Conservation (phyloP, 2,888 invertebrate genomes). For the Spodoptera exigua region DNA sequence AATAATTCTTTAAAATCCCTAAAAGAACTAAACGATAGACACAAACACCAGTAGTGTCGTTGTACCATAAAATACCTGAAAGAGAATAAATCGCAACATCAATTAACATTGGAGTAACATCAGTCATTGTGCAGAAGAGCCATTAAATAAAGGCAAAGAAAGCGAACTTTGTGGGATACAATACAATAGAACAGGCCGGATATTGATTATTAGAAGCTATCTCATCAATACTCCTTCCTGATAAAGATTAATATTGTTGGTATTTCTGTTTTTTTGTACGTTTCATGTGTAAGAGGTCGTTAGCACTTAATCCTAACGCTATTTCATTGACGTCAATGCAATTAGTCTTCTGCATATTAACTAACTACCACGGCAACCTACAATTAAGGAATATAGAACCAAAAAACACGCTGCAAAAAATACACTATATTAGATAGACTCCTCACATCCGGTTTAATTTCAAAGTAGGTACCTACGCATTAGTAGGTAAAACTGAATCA, state of each 20-base stretch:
- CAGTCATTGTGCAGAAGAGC: slow-evolving; percentile 39
- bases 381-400: slow-evolving; percentile 34
- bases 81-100: slow-evolving; percentile 30
- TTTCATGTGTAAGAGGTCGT: slow-evolving; percentile 14
- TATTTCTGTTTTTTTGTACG: not conserved
- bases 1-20: no score
- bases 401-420: slow-evolving; percentile 44
- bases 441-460: slow-evolving; percentile 36
- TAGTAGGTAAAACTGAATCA: slow-evolving; percentile 28
- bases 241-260: slow-evolving; percentile 6
- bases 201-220: slow-evolving; percentile 43
- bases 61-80: slow-evolving; percentile 6
- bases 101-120: slow-evolving; percentile 35
- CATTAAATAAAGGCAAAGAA: slow-evolving; percentile 45
- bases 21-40: not conserved
- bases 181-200: slow-evolving; percentile 38
- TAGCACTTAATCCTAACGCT: slow-evolving; percentile 35
- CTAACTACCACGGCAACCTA: slow-evolving; percentile 36
- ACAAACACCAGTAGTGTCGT: slow-evolving; percentile 6
- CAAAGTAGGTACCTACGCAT: slow-evolving; percentile 11
- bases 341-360: slow-evolving; percentile 54
- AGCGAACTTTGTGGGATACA: slow-evolving; percentile 39
- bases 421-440: slow-evolving; percentile 29
- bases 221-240: slow-evolving; percentile 18
- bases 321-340: slow-evolving; percentile 50